phyloP scores from a whole-genome alignment of 2,113 vertebrate species.

The Uropsilus gracilis region DNA sequence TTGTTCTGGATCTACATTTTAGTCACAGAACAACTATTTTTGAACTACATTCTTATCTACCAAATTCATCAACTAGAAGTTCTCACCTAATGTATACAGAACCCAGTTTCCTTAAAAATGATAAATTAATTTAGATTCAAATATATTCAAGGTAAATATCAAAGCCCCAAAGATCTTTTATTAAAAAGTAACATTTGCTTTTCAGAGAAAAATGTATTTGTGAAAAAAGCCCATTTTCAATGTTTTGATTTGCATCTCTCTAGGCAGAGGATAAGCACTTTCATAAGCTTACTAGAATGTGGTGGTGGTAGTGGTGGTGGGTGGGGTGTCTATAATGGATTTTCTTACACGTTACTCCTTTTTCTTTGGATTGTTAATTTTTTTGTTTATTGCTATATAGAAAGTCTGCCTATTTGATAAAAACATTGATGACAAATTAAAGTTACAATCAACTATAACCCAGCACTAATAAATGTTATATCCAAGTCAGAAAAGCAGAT shows the following conservation, averaged over 20 bases:
- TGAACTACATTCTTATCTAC: background rate
- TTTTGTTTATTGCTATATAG: background rate
- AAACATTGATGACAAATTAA: background rate
- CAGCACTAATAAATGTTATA: background rate
- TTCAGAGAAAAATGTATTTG: background rate
- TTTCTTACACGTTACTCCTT: background rate
- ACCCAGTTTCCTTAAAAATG: background rate
- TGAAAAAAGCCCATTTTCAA: background rate
- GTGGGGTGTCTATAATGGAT: background rate
- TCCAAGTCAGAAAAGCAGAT: background rate
- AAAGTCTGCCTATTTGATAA: background rate
- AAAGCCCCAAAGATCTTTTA: background rate
- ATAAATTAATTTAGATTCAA: background rate
- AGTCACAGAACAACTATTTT: background rate
- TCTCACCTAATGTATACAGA: background rate
- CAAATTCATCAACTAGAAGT: background rate
- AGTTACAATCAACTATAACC: background rate
- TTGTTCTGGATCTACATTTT: background rate
- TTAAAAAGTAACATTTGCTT: background rate
- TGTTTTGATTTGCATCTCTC: background rate
- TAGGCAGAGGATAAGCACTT: background rate
- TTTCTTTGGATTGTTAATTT: background rate
- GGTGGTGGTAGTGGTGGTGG: too few relatives aligned
- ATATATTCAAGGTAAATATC: constrained; percentile 10
- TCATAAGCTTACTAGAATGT: background rate